Percentiles rank a stretch among this genome's conserved stretches.
These are phyloP conservation scores for Pimpla rufipes DNA, from an alignment of 2,888 invertebrate species.

Conservation along the genomic window DNA sequence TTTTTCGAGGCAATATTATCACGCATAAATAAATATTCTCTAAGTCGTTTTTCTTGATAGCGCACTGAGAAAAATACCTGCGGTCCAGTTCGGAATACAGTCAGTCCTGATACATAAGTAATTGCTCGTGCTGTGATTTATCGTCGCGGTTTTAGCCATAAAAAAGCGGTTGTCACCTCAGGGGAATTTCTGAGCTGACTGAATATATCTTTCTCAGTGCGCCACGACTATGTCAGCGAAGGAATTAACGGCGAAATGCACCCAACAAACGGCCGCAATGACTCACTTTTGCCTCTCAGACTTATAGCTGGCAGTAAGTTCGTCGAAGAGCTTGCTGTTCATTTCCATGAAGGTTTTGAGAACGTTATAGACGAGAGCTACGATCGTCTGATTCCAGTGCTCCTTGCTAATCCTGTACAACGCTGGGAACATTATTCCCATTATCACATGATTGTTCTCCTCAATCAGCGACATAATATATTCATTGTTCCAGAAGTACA, in stretches of 20 bases:
- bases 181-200: not conserved
- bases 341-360: slow-evolving; percentile 99
- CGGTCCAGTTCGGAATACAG: not conserved
- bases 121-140: not conserved
- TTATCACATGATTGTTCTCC: slow-evolving; percentile 98
- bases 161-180: not conserved
- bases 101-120: not conserved
- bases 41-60: no score
- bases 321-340: slow-evolving; percentile 99
- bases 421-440: slow-evolving; percentile 99
- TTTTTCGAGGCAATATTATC: no score
- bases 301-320: slow-evolving; percentile 99
- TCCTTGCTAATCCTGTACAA: slow-evolving; percentile 99
- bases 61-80: not conserved
- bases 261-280: not conserved
- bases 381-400: slow-evolving; percentile 99
- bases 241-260: not conserved
- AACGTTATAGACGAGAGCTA: slow-evolving; percentile 99
- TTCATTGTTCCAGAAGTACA: slow-evolving; percentile 99
- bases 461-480: slow-evolving; percentile 99
- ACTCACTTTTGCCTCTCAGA: slow-evolving; percentile 99
- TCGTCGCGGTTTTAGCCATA: not conserved
- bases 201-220: slow-evolving; percentile 3
- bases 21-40: no score
- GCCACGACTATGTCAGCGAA: not conserved